Base-by-base conservation (phyloP, 2,113 vertebrate species). In the Acrocephalus arundinaceus region DNA sequence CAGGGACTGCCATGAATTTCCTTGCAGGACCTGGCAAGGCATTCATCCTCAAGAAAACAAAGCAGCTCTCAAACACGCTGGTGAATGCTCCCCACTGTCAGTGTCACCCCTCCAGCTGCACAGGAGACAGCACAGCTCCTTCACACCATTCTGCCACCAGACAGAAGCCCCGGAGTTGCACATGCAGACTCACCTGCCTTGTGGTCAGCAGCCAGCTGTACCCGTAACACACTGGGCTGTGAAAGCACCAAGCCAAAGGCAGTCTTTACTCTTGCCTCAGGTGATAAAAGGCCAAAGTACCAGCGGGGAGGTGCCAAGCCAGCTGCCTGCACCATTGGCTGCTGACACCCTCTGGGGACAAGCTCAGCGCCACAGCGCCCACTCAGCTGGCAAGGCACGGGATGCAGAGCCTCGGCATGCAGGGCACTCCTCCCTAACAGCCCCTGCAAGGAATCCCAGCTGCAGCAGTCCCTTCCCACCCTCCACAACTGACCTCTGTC, bases 201-300 rank as follows among this genome's bases (percentile, higher is more conserved):
- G 6, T 2, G 6, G 17, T 58, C 63, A 61, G n/a, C 7, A 2
- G 54, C 37, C 12, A 11, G 27, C 46, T 30, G 33, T 18, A 48
- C 39, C 51, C 0, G 0, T 12, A 23, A 1, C 1, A 71, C 23
- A 1, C 31, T 3, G 31, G 51, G 61, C 65, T 88, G 24, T 35
- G 46, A 39, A 51, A 81, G 52, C 1, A 0, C 25, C 48, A 12
- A 91, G 65, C 57, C n/a, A 41, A 45, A 43, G 31, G 85, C 78
- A 93, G 35, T 11, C 46, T 28, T 10, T 14, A 31, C 16, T 10
- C 57, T 45, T 12, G 19, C 41, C 68, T n/a, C 75, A 51, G 66
- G 70, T 72, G 86, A 68, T 16, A 74, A 39, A 82, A 71, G 89
- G 85, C 65, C 94, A 92, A 96, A 97, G 96, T 93, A 74, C 94